Conservation (phyloP, 2,113 vertebrate species). For the Apteryx mantelli region DNA sequence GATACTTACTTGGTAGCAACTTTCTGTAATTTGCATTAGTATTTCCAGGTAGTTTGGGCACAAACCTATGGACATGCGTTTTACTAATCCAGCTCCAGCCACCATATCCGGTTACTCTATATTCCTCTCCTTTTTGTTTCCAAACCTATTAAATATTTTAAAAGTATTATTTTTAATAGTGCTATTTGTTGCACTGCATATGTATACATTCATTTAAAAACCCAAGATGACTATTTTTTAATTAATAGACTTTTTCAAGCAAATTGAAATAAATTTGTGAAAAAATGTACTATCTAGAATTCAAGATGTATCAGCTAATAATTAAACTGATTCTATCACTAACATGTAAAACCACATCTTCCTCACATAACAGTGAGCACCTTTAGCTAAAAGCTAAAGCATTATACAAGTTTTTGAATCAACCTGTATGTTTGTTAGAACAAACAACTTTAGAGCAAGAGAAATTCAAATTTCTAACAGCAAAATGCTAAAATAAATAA, state of each 20-base stretch:
- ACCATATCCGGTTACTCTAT: slow-evolving; percentile 96
- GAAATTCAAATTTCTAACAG: no score
- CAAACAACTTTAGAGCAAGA: background rate
- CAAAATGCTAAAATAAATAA: background rate
- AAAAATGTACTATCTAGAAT: background rate
- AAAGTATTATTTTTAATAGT: background rate
- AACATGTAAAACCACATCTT: background rate
- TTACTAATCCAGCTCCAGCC: slow-evolving; percentile 99
- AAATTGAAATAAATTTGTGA: background rate
- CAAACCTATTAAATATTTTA: slow-evolving; percentile 84
- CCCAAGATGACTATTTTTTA: background rate
- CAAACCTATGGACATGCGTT: slow-evolving; percentile 92
- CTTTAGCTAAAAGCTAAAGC: background rate
- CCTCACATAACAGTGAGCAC: background rate
- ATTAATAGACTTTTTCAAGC: background rate
- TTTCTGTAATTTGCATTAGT: slow-evolving; percentile 95
- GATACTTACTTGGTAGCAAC: slow-evolving; percentile 78
- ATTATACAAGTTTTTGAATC: background rate
- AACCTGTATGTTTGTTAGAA: background rate
- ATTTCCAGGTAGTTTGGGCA: slow-evolving; percentile 93
- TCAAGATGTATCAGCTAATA: background rate
- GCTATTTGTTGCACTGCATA: background rate
- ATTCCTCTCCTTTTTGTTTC: slow-evolving; percentile 99
- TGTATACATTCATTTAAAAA: background rate
- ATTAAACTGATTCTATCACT: background rate